Evolutionary conservation across 2,888 invertebrate species (phyloP), one percentile per base, ranked within the genome.

Genomic region (Lordiphosa andalusiaca): DNA sequence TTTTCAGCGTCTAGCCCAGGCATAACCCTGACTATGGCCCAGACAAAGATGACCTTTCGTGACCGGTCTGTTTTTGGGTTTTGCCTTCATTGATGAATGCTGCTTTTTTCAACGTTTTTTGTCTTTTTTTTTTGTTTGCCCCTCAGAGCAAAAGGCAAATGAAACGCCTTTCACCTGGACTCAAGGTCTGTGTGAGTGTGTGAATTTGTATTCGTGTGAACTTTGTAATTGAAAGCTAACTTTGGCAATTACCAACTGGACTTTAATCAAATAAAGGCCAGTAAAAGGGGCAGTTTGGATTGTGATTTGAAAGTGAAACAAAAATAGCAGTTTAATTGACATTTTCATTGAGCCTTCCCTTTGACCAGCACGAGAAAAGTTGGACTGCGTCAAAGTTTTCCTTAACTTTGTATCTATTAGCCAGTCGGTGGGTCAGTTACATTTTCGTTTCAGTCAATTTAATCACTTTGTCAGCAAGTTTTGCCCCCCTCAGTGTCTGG

Each of bases 151-250:
- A 71, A 81, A 71, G 71, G 59, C 65, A 74, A 77, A 72, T 70
- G 68, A 70, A 78, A 60, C 67, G 67, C 67, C 69, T 63, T 71
- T 63, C 59, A 67, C 60, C 81, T 74, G 36, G 37, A 10, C 10
- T 7, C 39, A 19, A 12, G 21, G 19, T n/a, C 5, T 30, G 16
- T 30, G 30, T 46, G 30, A 37, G 21, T 19, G 12, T 54, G 25
- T 12, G 41, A 36, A 52, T 49, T 41, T 30, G 25, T 10, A 44
- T 53, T 41, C 65, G 59, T 61, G 62, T 62, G 60, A 80, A 85
- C 67, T 82, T 85, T 80, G 75, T 82, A 82, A 85, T 82, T 82
- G 84, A 85, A 85, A 84, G 82, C 73, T 63, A 85, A 84, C 84
- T 85, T 85, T 80, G 73, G 72, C 77, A 82, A 82, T 85, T 84